A percentile compares a stretch with the other conserved stretches of the same genome.
These are phyloP conservation scores for Hyposoter dolosus DNA, from an alignment of 2,888 invertebrate species.

Conservation along the genomic window DNA sequence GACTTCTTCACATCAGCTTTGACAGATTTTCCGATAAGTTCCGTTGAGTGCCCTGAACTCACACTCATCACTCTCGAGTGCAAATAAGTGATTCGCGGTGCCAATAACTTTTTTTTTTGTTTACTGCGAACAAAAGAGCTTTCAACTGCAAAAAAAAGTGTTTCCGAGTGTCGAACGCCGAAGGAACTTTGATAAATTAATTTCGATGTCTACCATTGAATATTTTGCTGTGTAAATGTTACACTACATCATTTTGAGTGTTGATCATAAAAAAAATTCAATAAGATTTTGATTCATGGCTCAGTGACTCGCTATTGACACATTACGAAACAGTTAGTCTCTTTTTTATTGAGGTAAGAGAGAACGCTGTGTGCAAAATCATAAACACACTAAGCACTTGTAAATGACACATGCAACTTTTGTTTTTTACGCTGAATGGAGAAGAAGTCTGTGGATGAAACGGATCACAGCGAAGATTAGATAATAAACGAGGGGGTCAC, in stretches of 20 bases:
- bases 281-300: neutral
- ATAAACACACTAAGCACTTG: neutral
- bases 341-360: neutral
- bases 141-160: neutral
- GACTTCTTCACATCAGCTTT: neutral
- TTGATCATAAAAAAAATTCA: neutral
- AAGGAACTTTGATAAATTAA: neutral
- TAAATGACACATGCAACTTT: constrained; percentile 8
- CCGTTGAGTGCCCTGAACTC: neutral
- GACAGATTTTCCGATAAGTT: neutral
- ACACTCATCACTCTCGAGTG: neutral
- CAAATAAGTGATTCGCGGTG: neutral
- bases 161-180: neutral
- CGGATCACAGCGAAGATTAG: constrained; percentile 49
- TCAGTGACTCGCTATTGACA: neutral
- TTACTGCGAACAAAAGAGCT: neutral
- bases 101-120: neutral
- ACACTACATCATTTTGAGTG: neutral
- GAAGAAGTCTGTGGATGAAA: neutral
- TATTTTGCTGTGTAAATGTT: neutral
- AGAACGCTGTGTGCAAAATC: neutral
- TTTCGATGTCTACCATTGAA: neutral
- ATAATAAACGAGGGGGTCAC: constrained; percentile 51
- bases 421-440: neutral
- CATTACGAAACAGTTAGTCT: neutral